phyloP scores from a whole-genome alignment of 92 coral and sea anemone genomes.

The Epizoanthus illoricatus region DNA sequence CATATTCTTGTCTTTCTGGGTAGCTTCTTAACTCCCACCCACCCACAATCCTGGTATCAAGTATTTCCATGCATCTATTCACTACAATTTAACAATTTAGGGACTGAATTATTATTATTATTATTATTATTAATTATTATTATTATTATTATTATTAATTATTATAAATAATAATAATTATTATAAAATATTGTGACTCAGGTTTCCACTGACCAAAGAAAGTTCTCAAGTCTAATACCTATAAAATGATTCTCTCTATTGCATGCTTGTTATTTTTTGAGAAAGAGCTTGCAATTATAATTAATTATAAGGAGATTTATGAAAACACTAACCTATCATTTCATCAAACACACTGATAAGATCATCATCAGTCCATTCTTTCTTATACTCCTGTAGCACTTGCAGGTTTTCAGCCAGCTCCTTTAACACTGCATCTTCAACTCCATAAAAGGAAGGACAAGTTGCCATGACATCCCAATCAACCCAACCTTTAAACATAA shows the following conservation, averaged over 20 bases:
- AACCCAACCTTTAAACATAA: conserved; percentile 59
- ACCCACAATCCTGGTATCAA: too few species aligned
- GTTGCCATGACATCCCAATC: conserved; percentile 85
- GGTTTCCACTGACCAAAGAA: too few species aligned
- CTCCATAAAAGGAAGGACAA: conserved; percentile 96
- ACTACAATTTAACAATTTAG: too few species aligned
- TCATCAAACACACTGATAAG: conserved; percentile 94
- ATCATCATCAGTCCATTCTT: conserved; percentile 86
- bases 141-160: not conserved
- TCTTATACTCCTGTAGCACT: conserved; percentile 68
- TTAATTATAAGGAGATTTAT: too few species aligned
- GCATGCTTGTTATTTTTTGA: not conserved
- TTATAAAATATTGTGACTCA: too few species aligned
- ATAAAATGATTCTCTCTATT: too few species aligned
- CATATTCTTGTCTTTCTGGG: too few species aligned
- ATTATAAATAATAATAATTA: not conserved
- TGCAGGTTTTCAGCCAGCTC: conserved; percentile 85
- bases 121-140: not conserved
- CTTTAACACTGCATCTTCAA: conserved; percentile 69
- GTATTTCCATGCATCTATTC: too few species aligned
- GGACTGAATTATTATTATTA: too few species aligned
- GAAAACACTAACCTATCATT: conserved; percentile 64
- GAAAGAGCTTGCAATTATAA: not conserved
- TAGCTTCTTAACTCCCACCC: too few species aligned
- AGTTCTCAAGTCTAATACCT: too few species aligned